phyloP scores from a whole-genome alignment of 2,888 invertebrate species.

The Hydraecia micacea region DNA sequence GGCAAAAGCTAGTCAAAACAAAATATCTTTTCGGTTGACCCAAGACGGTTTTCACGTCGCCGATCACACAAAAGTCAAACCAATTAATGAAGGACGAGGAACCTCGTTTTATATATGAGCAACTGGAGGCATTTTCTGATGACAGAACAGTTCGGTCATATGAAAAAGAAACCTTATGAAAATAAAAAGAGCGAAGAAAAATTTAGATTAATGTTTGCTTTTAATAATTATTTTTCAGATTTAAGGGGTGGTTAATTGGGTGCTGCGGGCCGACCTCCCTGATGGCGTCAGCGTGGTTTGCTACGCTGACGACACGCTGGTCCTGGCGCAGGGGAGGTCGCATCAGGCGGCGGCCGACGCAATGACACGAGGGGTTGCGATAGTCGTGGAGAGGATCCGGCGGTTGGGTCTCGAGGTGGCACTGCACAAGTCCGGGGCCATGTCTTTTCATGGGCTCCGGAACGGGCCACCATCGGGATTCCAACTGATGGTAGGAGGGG shows the following conservation, averaged over 20 bases:
- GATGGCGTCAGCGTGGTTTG: too few species aligned
- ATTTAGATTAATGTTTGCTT: conserved; percentile 49
- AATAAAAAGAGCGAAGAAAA: conserved; percentile 29
- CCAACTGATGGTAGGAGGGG: too few species aligned
- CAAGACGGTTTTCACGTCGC: conserved; percentile 53
- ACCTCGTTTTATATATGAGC: conserved; percentile 32
- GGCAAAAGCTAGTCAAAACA: background rate
- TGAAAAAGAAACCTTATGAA: conserved; percentile 33
- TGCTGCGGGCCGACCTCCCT: too few species aligned
- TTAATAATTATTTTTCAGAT: conserved; percentile 40
- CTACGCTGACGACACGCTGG: too few species aligned
- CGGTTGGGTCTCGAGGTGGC: too few species aligned
- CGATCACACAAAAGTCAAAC: conserved; percentile 59
- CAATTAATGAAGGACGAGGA: conserved; percentile 51
- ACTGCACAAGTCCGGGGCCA: too few species aligned
- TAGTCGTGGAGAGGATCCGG: too few species aligned
- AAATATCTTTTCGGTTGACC: conserved; percentile 46
- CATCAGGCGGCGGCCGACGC: too few species aligned
- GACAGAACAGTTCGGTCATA: conserved; percentile 20
- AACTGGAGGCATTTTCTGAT: conserved; percentile 29
- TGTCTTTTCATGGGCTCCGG: too few species aligned
- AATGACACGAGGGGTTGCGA: too few species aligned
- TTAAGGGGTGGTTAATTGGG: conserved; percentile 48
- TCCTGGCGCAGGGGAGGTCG: too few species aligned
- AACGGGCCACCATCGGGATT: too few species aligned